Conservation (phyloP, 1,140 invertebrate genomes). For the Heliothis virescens region DNA sequence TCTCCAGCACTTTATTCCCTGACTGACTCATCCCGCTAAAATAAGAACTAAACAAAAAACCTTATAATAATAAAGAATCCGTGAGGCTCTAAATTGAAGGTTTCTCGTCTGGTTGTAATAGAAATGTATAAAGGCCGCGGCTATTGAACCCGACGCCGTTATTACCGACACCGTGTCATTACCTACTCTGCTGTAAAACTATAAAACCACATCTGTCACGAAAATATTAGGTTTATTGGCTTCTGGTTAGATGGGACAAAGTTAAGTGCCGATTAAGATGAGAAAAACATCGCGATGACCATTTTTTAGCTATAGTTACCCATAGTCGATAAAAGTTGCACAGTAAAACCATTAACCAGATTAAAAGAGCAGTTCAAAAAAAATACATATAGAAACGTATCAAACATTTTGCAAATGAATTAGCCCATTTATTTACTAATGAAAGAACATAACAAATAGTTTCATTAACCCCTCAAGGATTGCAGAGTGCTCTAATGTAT, state of each 20-base stretch:
- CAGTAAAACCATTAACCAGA: no score
- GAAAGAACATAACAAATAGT: no score
- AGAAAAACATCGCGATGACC: no score
- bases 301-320: no score
- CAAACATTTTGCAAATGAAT: no score
- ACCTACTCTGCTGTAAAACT: background rate
- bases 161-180: constrained; percentile 25
- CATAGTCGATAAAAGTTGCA: no score
- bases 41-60: constrained; percentile 30
- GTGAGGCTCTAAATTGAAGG: constrained; percentile 35
- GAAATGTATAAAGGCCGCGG: constrained; percentile 22
- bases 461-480: no score
- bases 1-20: background rate
- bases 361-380: no score
- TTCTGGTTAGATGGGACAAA: background rate
- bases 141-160: constrained; percentile 27
- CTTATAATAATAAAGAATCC: constrained; percentile 18
- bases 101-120: constrained; percentile 25
- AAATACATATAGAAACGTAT: no score
- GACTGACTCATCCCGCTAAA: constrained; percentile 8
- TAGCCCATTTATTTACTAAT: no score
- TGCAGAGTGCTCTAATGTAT: no score
- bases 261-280: no score
- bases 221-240: constrained; percentile 1
- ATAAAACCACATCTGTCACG: constrained; percentile 23